phyloP scores from a whole-genome alignment of 2,888 invertebrate genomes.

The Sericinus montela region DNA sequence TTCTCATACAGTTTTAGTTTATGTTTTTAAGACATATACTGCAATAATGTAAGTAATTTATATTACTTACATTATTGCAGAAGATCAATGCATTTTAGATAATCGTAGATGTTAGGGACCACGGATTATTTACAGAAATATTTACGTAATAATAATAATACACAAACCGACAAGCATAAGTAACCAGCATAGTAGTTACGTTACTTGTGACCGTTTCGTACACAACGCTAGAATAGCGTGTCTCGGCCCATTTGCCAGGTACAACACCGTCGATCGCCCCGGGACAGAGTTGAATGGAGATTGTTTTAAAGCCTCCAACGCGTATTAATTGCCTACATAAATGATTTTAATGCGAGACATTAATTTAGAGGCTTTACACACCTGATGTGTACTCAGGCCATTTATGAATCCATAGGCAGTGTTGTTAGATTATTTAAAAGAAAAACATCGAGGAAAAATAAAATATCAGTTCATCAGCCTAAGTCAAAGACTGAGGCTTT shows the following conservation, averaged over 20 bases:
- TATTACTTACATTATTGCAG: too few species aligned
- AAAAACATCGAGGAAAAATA: background rate
- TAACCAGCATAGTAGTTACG: constrained; percentile 29
- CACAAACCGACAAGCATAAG: background rate
- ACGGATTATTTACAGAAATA: too few species aligned
- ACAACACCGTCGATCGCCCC: constrained; percentile 40
- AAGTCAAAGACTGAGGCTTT: too few species aligned
- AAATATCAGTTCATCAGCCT: too few species aligned
- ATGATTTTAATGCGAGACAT: constrained; percentile 58
- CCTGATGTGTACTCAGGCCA: constrained; percentile 21
- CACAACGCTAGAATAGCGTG: constrained; percentile 43
- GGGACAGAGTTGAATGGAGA: constrained; percentile 32
- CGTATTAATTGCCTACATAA: constrained; percentile 63
- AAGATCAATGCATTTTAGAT: too few species aligned
- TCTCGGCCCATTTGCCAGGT: constrained; percentile 47
- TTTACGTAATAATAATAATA: background rate
- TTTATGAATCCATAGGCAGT: constrained; percentile 1
- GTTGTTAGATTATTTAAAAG: background rate
- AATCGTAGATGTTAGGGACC: too few species aligned
- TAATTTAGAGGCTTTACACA: constrained; percentile 35
- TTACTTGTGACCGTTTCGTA: constrained; percentile 11
- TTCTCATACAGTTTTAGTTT: too few species aligned
- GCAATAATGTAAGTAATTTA: too few species aligned
- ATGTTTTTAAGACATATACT: too few species aligned
- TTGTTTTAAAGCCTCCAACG: constrained; percentile 49